Evolutionary conservation across 2,888 invertebrate species (phyloP).

Genomic region (Tribolium freemani): DNA sequence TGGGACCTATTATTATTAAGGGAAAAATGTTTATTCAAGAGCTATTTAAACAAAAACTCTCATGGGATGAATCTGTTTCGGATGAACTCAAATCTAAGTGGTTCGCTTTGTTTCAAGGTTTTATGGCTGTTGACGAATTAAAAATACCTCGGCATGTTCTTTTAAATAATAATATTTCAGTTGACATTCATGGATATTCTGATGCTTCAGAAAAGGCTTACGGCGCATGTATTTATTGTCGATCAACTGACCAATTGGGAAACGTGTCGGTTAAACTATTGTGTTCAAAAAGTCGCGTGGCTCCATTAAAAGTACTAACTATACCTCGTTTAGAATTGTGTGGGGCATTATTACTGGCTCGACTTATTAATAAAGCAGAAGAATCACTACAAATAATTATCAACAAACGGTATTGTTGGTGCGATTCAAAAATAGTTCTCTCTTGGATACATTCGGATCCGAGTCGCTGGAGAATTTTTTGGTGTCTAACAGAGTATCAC

Average conservation of each 20-base stretch:
- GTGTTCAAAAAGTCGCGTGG: background rate
- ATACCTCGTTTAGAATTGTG: background rate
- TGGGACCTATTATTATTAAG: background rate
- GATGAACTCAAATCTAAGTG: background rate
- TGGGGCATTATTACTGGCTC: background rate
- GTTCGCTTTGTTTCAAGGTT: no score
- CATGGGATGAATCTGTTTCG: background rate
- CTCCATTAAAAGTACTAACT: background rate
- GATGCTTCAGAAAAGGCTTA: background rate
- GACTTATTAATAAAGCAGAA: no score
- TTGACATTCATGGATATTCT: background rate
- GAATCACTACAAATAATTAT: no score
- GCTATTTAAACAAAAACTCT: background rate
- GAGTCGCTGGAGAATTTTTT: background rate
- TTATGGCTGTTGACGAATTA: background rate
- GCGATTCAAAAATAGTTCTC: background rate
- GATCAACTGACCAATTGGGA: background rate
- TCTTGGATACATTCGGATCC: background rate
- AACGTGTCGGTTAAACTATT: background rate
- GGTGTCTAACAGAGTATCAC: background rate
- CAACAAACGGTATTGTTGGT: background rate
- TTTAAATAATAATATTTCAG: no score
- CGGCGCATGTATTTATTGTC: background rate
- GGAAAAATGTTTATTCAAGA: background rate
- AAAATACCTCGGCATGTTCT: background rate